Evolutionary conservation across 2,797 vertebrate species (phyloP), one percentile per base, ranked within the genome.

Genomic region (Coregonus ussuriensis): DNA sequence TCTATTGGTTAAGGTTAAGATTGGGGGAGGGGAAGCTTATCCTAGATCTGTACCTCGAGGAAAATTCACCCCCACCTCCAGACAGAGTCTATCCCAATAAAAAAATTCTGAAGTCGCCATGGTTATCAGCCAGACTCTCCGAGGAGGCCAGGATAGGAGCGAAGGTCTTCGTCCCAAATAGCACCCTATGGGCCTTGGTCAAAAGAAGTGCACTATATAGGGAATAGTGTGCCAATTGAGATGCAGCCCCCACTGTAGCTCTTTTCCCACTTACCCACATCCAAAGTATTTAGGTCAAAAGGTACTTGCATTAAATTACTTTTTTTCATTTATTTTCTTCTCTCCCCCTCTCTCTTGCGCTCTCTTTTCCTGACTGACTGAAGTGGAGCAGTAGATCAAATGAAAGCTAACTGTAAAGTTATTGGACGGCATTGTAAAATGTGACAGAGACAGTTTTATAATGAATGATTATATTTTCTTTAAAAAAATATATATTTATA

Each of bases 61-160:
- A 16, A 16, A 18, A 1, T 3, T 54, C 14, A 18, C 53, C 1
- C 7, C 53, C 2, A 52, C 51, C 51, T 52, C 51, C n/a, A n/a
- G n/a, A n/a, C n/a, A n/a, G n/a, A n/a, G n/a, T n/a, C n/a, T n/a
- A n/a, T n/a, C n/a, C n/a, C 51, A 52, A 13, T 9, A 16, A 16
- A 54, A 81, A 84, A 86, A 76, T 77, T 82, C 78, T 81, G 15
- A 75, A 74, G 89, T 89, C 80, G 65, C 87, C 85, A 88, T 89
- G 85, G 86, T 77, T 81, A 85, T 83, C 33, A 33, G 56, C 63
- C 59, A 53, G 59, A 15, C 16, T 54, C 53, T 54, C 15, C 53
- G 4, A 18, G 15, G 3, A 18, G 53, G 53, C 41, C 41, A 47
- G 41, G 41, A 7, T 47, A 54, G 53, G 53, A 18, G 15, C 15